Conservation (phyloP, 2,797 vertebrate species). For the Falco peregrinus region DNA sequence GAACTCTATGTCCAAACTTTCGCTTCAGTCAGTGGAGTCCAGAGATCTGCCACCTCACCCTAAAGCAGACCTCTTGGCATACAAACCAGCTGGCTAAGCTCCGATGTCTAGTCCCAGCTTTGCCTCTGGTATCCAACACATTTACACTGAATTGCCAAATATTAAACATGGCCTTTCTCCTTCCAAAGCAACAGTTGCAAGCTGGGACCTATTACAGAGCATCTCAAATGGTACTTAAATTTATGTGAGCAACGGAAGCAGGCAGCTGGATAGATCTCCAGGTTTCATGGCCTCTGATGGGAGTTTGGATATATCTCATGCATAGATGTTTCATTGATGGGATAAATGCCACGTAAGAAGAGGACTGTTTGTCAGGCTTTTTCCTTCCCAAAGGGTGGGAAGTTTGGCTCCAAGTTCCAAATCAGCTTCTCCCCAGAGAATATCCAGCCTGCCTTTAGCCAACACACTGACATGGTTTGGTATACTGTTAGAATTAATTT, state of each 20-base stretch:
- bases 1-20: not conserved
- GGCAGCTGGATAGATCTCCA: not conserved
- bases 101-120: not conserved
- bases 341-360: not conserved
- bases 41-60: not conserved
- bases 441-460: not conserved
- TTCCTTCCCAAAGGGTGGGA: not conserved
- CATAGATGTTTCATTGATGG: not conserved
- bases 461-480: not conserved
- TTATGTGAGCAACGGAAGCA: not conserved
- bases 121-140: not conserved
- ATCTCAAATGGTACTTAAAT: not conserved
- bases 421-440: not conserved
- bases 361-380: not conserved
- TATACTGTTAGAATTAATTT: not conserved
- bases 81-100: not conserved
- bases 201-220: not conserved
- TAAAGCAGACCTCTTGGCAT: not conserved
- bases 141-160: slow-evolving; percentile 4
- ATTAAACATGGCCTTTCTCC: slow-evolving; percentile 11
- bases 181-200: not conserved
- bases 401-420: not conserved
- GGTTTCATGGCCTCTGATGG: not conserved
- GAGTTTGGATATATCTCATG: not conserved
- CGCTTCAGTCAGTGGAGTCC: not conserved